Conservation (phyloP, 1,140 invertebrate species). For the Steinernema feltiae region DNA sequence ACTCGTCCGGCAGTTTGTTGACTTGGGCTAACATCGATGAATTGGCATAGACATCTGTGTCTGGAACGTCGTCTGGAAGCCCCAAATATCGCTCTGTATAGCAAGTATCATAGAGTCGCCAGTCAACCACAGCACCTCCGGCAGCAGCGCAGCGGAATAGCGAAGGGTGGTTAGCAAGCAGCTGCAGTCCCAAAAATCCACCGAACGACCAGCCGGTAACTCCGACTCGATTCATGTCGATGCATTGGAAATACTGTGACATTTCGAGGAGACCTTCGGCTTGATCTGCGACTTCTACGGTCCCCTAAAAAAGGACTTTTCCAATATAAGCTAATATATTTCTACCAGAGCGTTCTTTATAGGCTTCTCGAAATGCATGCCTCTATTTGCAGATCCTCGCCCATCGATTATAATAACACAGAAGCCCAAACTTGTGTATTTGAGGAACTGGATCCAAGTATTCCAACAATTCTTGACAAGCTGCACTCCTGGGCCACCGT, state of each 20-base stretch:
- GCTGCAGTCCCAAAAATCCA: slow-evolving; percentile 59
- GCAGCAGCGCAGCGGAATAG: slow-evolving; percentile 69
- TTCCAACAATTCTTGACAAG: slow-evolving; percentile 74
- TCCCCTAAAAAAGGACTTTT: slow-evolving; percentile 65
- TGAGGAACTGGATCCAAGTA: slow-evolving; percentile 78
- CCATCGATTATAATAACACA: slow-evolving; percentile 91
- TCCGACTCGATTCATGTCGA: slow-evolving; percentile 83
- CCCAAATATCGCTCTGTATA: slow-evolving; percentile 95
- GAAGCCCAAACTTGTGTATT: slow-evolving; percentile 89
- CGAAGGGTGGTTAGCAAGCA: slow-evolving; percentile 45
- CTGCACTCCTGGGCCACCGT: slow-evolving; percentile 94
- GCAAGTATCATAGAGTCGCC: slow-evolving; percentile 87
- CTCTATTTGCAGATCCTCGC: slow-evolving; percentile 83
- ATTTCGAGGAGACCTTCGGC: slow-evolving; percentile 84
- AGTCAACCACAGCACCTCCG: slow-evolving; percentile 91
- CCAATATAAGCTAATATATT: neutral
- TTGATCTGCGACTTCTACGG: slow-evolving; percentile 89
- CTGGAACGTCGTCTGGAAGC: slow-evolving; percentile 70
- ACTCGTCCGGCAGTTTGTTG: slow-evolving; percentile 82
- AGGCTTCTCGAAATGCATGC: slow-evolving; percentile 81
- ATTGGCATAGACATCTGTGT: slow-evolving; percentile 71
- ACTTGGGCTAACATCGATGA: slow-evolving; percentile 74
- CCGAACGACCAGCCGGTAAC: slow-evolving; percentile 99
- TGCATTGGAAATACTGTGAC: slow-evolving; percentile 68
- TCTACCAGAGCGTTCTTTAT: slow-evolving; percentile 75